A percentile compares a stretch with the other conserved stretches of the same genome.
Evolutionary conservation across 2,797 vertebrate species (phyloP).

Genomic region (Chelonia mydas): DNA sequence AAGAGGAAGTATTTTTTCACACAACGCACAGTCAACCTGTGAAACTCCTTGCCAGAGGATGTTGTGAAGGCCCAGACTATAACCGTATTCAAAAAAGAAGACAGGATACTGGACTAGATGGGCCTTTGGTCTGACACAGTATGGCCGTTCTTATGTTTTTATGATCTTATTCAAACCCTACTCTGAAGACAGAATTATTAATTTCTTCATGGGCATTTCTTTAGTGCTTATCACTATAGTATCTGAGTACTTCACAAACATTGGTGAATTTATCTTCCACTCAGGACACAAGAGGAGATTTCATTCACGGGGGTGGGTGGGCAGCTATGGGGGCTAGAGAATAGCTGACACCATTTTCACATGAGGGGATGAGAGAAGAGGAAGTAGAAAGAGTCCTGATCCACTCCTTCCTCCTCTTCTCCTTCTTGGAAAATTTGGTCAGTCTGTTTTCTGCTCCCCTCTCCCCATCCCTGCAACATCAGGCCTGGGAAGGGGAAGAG

Average conservation of each 20-base stretch:
- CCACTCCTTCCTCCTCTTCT: neutral
- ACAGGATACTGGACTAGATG: no score
- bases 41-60: no score
- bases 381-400: neutral
- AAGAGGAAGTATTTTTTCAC: no score
- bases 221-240: no score
- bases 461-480: neutral
- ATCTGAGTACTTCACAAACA: no score
- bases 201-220: no score
- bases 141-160: no score
- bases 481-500: neutral
- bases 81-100: no score
- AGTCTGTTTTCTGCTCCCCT: neutral
- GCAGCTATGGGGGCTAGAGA: neutral
- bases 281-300: neutral
- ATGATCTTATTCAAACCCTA: neutral
- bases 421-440: neutral
- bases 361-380: neutral
- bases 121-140: no score
- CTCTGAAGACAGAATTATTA: no score
- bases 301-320: neutral
- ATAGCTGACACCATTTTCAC: neutral
- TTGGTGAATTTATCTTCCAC: neutral
- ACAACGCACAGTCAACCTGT: no score
- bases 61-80: no score